Conservation (phyloP, 2,113 vertebrate genomes). For the Mesoclemmys tuberculata region DNA sequence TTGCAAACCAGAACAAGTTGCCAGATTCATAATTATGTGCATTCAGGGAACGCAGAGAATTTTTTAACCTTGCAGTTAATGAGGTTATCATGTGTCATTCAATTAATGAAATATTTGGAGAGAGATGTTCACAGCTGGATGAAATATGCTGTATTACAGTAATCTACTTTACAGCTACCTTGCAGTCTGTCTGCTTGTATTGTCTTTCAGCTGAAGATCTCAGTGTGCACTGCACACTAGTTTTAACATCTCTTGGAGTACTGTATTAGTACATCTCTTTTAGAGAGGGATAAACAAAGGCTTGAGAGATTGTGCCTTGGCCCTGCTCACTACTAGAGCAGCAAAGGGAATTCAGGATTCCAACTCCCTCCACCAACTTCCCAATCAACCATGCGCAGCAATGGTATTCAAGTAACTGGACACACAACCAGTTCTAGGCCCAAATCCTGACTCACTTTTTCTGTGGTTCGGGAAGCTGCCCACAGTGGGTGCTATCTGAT, state of each 20-base stretch:
- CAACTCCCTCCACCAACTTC: accelerated
- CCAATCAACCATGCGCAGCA: neutral
- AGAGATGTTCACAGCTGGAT: neutral
- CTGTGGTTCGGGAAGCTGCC: neutral
- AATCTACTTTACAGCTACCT: neutral
- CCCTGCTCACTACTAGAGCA: neutral
- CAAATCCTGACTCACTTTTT: neutral
- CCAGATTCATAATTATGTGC: neutral
- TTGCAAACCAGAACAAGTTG: constrained; percentile 14
- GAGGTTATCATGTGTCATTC: neutral
- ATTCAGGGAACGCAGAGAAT: neutral
- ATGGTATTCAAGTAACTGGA: neutral
- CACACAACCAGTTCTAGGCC: neutral
- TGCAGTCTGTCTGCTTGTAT: neutral
- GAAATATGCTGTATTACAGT: neutral
- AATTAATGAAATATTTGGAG: neutral
- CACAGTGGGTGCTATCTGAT: neutral
- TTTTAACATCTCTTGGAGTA: neutral
- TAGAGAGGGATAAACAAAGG: neutral
- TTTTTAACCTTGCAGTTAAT: neutral
- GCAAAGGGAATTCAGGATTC: neutral
- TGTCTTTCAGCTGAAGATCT: neutral
- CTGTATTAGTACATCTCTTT: neutral
- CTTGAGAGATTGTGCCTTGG: accelerated
- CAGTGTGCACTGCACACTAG: neutral